phyloP scores from a whole-genome alignment of 2,888 invertebrate species.

The Zygaena filipendulae region DNA sequence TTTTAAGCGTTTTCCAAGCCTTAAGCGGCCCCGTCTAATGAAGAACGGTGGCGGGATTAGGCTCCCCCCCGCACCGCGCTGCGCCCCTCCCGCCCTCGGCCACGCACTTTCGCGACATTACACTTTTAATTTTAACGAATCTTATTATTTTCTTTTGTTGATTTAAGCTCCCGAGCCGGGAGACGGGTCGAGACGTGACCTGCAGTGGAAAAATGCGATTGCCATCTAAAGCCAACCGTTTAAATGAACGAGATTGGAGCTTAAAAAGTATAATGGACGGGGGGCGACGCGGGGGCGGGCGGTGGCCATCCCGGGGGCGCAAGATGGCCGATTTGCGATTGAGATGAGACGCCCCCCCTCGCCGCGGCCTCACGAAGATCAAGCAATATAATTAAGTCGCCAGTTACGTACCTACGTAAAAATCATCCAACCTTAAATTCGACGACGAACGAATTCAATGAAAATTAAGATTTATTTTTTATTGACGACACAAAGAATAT shows the following conservation, averaged over 20 bases:
- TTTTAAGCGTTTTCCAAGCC: constrained; percentile 46
- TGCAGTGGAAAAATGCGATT: constrained; percentile 78
- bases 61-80: too few relatives aligned
- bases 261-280: constrained; percentile 78
- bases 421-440: too few relatives aligned
- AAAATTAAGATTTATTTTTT: too few relatives aligned
- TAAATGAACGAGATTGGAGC: constrained; percentile 78
- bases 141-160: constrained; percentile 77
- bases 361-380: constrained; percentile 44
- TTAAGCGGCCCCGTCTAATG: constrained; percentile 51
- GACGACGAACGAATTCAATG: too few relatives aligned
- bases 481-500: too few relatives aligned
- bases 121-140: constrained; percentile 80
- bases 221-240: constrained; percentile 77
- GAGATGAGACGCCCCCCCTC: constrained; percentile 60
- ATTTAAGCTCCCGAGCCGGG: constrained; percentile 72
- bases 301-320: constrained; percentile 60
- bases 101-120: constrained; percentile 66
- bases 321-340: constrained; percentile 70
- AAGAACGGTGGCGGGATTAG: constrained; percentile 56
- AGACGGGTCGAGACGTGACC: constrained; percentile 73
- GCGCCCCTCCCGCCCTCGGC: constrained; percentile 27
- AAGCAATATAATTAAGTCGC: constrained; percentile 62
- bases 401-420: constrained; percentile 14
- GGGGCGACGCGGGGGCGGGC: constrained; percentile 49